Evolutionary conservation across 2,888 invertebrate species (phyloP).

Genomic region (Ectropis crepuscularia): DNA sequence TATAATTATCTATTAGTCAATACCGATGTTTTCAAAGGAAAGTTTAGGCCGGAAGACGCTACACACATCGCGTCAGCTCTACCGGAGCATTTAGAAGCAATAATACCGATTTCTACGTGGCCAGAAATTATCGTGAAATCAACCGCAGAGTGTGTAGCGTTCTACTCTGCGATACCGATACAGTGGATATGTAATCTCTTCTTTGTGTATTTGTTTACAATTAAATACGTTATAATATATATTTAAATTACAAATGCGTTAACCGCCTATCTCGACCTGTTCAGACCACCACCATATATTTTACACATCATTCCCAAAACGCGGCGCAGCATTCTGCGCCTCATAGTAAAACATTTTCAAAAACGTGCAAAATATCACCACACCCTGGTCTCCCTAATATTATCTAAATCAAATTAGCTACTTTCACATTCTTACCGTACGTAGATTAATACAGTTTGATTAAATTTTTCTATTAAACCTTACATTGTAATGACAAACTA

Average conservation of each 20-base stretch:
- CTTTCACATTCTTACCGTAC: slow-evolving; percentile 74
- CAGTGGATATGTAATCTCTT: slow-evolving; percentile 79
- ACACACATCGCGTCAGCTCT: slow-evolving; percentile 62
- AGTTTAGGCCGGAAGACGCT: slow-evolving; percentile 80
- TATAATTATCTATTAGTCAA: slow-evolving; percentile 82
- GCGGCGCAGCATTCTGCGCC: slow-evolving; percentile 73
- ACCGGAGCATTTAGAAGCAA: slow-evolving; percentile 58
- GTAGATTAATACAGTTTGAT: slow-evolving; percentile 78
- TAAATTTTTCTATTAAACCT: slow-evolving; percentile 76
- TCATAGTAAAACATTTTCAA: slow-evolving; percentile 83
- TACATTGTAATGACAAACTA: slow-evolving; percentile 72
- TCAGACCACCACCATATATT: slow-evolving; percentile 69
- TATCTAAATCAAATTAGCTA: slow-evolving; percentile 82
- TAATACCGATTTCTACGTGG: slow-evolving; percentile 9
- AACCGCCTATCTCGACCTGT: slow-evolving; percentile 58
- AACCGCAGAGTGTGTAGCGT: slow-evolving; percentile 68
- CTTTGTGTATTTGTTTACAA: slow-evolving; percentile 65
- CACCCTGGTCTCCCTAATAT: slow-evolving; percentile 84
- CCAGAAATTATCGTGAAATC: slow-evolving; percentile 18
- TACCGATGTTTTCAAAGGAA: slow-evolving; percentile 80
- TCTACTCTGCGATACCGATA: slow-evolving; percentile 69
- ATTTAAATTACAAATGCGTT: slow-evolving; percentile 73
- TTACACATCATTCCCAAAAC: slow-evolving; percentile 68
- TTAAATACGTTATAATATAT: slow-evolving; percentile 57
- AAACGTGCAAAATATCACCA: slow-evolving; percentile 85